A percentile compares a stretch with the other conserved stretches of the same genome.
phyloP scores from a whole-genome alignment of 2,888 invertebrate species.

The Aleiodes alternator region DNA sequence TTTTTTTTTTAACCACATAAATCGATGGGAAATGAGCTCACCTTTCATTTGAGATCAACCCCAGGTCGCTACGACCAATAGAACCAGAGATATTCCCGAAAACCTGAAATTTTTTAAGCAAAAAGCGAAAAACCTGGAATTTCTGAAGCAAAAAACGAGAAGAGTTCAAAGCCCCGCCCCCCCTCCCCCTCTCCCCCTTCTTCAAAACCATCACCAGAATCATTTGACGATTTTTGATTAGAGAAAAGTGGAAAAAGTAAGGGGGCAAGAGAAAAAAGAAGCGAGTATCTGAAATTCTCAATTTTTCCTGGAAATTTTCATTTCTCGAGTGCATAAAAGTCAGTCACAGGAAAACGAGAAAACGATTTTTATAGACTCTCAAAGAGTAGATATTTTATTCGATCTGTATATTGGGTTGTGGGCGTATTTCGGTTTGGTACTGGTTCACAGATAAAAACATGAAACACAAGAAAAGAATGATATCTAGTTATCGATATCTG shows the following conservation, averaged over 20 bases:
- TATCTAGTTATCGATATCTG: constrained; percentile 31
- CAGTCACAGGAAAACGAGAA: constrained; percentile 39
- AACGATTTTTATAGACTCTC: constrained; percentile 48
- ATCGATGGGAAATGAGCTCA: too few species aligned
- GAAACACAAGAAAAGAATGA: constrained; percentile 40
- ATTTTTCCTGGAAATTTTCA: background rate
- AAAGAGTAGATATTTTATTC: constrained; percentile 53
- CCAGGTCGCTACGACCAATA: too few species aligned
- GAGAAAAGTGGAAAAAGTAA: too few species aligned
- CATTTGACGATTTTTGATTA: too few species aligned
- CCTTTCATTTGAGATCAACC: too few species aligned
- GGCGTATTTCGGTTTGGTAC: constrained; percentile 52
- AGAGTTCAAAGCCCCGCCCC: too few species aligned
- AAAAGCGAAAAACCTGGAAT: too few species aligned
- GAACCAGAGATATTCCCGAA: background rate
- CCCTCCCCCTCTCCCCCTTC: too few species aligned
- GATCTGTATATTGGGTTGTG: constrained; percentile 55
- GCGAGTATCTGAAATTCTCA: background rate
- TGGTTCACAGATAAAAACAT: background rate
- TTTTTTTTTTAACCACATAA: too few species aligned
- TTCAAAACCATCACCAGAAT: too few species aligned
- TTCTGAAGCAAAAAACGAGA: too few species aligned
- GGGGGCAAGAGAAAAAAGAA: constrained; percentile 36
- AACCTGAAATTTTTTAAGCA: background rate
- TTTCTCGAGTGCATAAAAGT: constrained; percentile 37